These are phyloP conservation scores for Synodontis membranacea DNA, from an alignment of 2,113 vertebrate species.

Conservation along the genomic window DNA sequence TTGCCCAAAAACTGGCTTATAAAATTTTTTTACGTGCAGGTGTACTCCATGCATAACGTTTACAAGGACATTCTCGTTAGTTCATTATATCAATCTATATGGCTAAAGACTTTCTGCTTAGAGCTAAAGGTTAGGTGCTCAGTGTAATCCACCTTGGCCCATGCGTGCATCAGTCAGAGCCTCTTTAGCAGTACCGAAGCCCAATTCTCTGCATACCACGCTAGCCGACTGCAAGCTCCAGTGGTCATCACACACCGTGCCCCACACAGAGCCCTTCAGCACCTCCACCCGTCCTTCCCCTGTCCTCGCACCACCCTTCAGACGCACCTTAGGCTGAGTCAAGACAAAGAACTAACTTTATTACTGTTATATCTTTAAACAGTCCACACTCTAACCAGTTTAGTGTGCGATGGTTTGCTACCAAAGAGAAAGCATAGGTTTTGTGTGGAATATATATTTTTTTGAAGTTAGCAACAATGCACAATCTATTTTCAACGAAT, in stretches of 20 bases:
- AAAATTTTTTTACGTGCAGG: neutral
- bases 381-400: neutral
- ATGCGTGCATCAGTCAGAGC: conserved; percentile 88
- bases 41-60: neutral
- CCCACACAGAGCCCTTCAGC: conserved; percentile 85
- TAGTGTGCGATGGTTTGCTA: neutral
- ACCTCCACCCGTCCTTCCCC: conserved; percentile 94
- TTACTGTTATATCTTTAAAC: neutral
- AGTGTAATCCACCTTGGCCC: conserved; percentile 83
- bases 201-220: conserved; percentile 92
- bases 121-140: neutral
- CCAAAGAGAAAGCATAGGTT: neutral
- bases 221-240: conserved; percentile 91
- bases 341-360: neutral
- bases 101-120: neutral
- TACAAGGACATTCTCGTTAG: neutral
- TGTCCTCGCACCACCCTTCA: conserved; percentile 82
- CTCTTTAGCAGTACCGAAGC: conserved; percentile 92
- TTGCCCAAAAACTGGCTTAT: neutral
- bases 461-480: neutral
- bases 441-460: neutral
- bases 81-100: neutral
- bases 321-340: conserved; percentile 75
- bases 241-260: conserved; percentile 89
- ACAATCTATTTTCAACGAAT: neutral